Evolutionary conservation across 2,797 vertebrate species (phyloP).

Genomic region (Silurus aristotelis): DNA sequence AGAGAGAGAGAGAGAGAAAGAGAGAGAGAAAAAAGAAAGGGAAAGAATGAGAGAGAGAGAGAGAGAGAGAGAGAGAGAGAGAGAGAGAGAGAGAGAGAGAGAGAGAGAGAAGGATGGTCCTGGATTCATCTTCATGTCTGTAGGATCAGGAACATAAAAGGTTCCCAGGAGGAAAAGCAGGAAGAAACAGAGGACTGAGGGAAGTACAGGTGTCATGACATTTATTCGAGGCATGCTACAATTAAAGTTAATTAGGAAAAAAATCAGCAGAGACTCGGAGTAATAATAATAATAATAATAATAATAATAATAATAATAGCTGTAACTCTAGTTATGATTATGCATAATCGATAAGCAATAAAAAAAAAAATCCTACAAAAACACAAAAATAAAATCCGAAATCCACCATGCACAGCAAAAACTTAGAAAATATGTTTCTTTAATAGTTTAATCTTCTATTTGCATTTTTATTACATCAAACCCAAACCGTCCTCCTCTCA

Average conservation of each 20-base stretch:
- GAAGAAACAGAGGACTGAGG: slow-evolving; percentile 76
- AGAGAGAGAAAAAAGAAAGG: too few relatives aligned
- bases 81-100: not conserved
- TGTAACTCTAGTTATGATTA: slow-evolving; percentile 65
- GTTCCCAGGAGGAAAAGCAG: slow-evolving; percentile 67
- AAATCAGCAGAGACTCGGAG: slow-evolving; percentile 70
- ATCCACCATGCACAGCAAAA: slow-evolving; percentile 76
- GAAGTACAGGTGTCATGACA: slow-evolving; percentile 77
- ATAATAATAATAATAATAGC: slow-evolving; percentile 58
- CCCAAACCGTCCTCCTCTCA: slow-evolving; percentile 71
- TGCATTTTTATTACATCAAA: slow-evolving; percentile 79
- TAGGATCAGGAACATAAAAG: slow-evolving; percentile 29
- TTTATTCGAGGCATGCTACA: slow-evolving; percentile 86
- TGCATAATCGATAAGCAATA: slow-evolving; percentile 70
- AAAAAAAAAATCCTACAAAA: slow-evolving; percentile 68
- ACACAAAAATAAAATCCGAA: slow-evolving; percentile 59
- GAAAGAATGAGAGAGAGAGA: too few relatives aligned
- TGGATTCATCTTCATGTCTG: slow-evolving; percentile 27
- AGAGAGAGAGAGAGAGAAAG: too few relatives aligned
- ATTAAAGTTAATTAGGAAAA: slow-evolving; percentile 77
- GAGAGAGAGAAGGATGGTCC: not conserved
- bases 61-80: not conserved
- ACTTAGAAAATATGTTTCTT: slow-evolving; percentile 83
- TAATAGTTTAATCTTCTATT: slow-evolving; percentile 80
- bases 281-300: slow-evolving; percentile 60